Conservation (phyloP, 2,113 vertebrate genomes). For the Corythornis madagascariensis region DNA sequence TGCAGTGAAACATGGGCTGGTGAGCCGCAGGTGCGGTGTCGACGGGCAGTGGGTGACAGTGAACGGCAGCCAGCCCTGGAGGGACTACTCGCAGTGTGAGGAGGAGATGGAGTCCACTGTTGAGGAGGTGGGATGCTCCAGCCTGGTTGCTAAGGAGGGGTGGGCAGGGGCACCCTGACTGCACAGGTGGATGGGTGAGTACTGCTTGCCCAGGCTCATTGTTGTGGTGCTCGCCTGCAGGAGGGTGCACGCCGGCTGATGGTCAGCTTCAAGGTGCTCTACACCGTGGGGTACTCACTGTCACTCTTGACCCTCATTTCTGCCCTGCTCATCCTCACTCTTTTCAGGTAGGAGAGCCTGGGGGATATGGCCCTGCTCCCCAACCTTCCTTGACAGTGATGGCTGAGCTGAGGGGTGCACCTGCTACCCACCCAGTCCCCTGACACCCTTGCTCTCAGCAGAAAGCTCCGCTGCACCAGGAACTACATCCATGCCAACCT, state of each 20-base stretch:
- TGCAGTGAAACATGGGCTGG: constrained; percentile 81
- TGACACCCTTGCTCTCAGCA: background rate
- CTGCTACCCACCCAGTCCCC: background rate
- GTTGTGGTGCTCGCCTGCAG: background rate
- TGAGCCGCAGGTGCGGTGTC: constrained; percentile 79
- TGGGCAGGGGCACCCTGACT: rapidly evolving
- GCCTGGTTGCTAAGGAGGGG: background rate
- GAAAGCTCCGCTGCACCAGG: constrained; percentile 84
- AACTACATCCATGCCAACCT: constrained; percentile 84
- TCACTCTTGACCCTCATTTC: constrained; percentile 84
- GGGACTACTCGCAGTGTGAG: constrained; percentile 86
- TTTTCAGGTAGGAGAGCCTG: constrained; percentile 52
- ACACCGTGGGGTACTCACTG: constrained; percentile 88
- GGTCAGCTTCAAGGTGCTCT: constrained; percentile 83
- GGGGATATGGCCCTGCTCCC: rapidly evolving
- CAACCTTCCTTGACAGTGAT: rapidly evolving
- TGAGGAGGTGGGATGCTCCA: constrained; percentile 44
- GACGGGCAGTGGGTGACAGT: constrained; percentile 82
- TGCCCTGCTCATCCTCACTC: constrained; percentile 70
- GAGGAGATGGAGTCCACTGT: constrained; percentile 69
- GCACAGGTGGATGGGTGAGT: rapidly evolving
- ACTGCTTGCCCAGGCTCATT: background rate
- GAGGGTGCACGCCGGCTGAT: constrained; percentile 80
- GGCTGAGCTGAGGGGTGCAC: background rate
- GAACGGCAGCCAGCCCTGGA: constrained; percentile 77